Evolutionary conservation across 1,140 invertebrate genomes (phyloP).

Genomic region (Ceratina japonica): DNA sequence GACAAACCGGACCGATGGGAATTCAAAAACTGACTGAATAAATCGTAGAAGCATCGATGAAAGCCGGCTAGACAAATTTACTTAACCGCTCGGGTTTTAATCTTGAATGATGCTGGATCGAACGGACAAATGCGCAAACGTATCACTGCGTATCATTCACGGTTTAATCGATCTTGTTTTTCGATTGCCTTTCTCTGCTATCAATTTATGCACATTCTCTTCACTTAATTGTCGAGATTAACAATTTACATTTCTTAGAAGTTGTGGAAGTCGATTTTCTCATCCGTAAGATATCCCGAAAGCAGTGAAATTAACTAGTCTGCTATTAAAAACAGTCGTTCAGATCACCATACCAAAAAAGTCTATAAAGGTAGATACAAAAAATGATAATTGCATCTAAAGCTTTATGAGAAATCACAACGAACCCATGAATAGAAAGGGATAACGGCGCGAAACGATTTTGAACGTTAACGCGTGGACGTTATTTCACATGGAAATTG

Average conservation of each 20-base stretch:
- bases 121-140: conserved; percentile 8
- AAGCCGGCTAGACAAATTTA: conserved; percentile 8
- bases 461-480: background rate
- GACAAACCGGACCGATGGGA: background rate
- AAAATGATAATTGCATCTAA: too few species aligned
- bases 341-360: too few species aligned
- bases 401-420: too few species aligned
- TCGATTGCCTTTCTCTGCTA: background rate
- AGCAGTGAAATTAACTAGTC: too few species aligned
- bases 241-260: background rate
- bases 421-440: background rate
- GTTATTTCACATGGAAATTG: conserved; percentile 26
- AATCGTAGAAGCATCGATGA: background rate
- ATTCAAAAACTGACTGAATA: background rate
- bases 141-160: background rate
- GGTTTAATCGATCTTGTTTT: conserved; percentile 2
- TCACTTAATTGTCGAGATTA: background rate
- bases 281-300: too few species aligned
- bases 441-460: background rate
- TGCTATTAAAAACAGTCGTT: too few species aligned
- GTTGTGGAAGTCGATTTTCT: background rate
- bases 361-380: too few species aligned
- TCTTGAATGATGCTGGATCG: background rate
- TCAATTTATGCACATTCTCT: background rate
- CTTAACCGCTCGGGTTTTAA: background rate